Percentiles rank a stretch among this genome's conserved stretches.
Conservation (phyloP, 30 jellyfish, hydroid and myxozoan species). For the Turritopsis dohrnii region DNA sequence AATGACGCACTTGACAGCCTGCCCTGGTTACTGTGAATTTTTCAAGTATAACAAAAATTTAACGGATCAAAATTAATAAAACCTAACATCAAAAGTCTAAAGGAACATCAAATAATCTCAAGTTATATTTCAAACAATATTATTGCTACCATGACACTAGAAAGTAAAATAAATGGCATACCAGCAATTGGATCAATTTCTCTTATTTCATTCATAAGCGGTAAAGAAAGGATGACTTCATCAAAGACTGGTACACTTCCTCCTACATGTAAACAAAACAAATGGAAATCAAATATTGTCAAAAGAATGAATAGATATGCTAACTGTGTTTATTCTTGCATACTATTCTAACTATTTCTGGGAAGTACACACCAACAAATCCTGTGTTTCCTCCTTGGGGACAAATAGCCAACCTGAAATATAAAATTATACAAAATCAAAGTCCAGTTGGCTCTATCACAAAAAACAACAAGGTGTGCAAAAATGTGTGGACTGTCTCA, state of each 20-base stretch:
- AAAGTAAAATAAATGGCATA: neutral
- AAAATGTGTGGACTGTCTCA: no score
- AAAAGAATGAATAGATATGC: neutral
- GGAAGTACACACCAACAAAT: slow-evolving; percentile 72
- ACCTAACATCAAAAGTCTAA: no score
- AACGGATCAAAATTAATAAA: no score
- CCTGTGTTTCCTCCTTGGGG: slow-evolving; percentile 99
- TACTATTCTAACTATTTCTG: no score
- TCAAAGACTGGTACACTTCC: slow-evolving; percentile 98
- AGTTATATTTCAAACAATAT: no score
- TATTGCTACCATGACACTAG: neutral
- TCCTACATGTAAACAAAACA: slow-evolving; percentile 38
- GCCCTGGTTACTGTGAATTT: no score
- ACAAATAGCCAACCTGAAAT: slow-evolving; percentile 84
- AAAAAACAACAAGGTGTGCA: no score
- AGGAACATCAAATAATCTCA: no score
- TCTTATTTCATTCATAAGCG: slow-evolving; percentile 78
- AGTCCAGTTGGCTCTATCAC: no score
- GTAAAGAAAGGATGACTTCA: slow-evolving; percentile 75
- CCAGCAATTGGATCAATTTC: slow-evolving; percentile 87
- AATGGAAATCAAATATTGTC: neutral
- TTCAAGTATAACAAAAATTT: no score
- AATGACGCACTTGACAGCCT: no score
- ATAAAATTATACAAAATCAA: no score
- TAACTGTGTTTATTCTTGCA: neutral